These are phyloP conservation scores for Zygogramma bicolorata DNA, from an alignment of 2,888 invertebrate genomes.

Conservation along the genomic window DNA sequence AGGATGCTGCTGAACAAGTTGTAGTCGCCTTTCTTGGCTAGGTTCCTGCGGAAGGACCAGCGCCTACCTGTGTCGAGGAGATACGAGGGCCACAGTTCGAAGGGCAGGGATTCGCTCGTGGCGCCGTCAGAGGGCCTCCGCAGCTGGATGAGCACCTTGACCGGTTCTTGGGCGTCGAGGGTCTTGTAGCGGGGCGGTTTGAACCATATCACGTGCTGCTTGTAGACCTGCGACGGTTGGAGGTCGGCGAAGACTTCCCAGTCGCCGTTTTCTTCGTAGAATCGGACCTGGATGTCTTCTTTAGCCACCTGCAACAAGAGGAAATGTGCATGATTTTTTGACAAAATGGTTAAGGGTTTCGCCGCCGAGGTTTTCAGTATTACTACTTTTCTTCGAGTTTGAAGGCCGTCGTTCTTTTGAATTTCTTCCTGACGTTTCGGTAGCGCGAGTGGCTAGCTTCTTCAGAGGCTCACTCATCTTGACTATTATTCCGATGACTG, in stretches of 20 bases:
- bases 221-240: conserved; percentile 88
- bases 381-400: no score
- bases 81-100: conserved; percentile 81
- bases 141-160: conserved; percentile 85
- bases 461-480: no score
- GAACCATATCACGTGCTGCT: conserved; percentile 89
- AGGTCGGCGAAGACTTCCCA: conserved; percentile 92
- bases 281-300: conserved; percentile 92
- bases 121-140: conserved; percentile 87
- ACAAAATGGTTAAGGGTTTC: no score
- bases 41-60: conserved; percentile 74
- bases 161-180: conserved; percentile 78
- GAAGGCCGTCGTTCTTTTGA: no score
- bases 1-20: conserved; percentile 70
- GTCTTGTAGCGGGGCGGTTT: conserved; percentile 82
- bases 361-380: no score
- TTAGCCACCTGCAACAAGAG: conserved; percentile 75
- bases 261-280: conserved; percentile 80
- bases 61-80: conserved; percentile 84
- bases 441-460: no score
- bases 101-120: conserved; percentile 85
- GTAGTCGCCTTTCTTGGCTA: conserved; percentile 77
- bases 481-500: no score
- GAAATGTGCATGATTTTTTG: no score
- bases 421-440: no score